These are phyloP conservation scores for Peribatodes rhomboidaria DNA, from an alignment of 2,888 invertebrate genomes.

Conservation along the genomic window DNA sequence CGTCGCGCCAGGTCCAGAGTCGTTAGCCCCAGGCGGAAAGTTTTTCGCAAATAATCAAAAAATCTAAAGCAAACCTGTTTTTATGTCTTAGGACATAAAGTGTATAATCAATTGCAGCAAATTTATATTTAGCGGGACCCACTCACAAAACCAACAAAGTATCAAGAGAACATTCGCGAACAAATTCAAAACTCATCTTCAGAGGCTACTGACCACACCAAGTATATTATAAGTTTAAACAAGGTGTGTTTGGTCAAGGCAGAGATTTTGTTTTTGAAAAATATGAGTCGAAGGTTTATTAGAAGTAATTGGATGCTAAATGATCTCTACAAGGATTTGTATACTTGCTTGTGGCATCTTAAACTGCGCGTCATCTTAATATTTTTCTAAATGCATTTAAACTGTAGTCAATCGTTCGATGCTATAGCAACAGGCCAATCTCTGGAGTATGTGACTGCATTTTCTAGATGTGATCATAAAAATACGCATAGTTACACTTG, in stretches of 20 bases:
- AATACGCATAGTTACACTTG: background rate
- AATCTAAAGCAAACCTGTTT: slow-evolving; percentile 30
- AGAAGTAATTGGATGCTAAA: no score
- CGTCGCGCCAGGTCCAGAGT: slow-evolving; percentile 49
- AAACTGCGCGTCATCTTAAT: no score
- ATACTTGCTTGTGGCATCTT: no score
- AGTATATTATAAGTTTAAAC: background rate
- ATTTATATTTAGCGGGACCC: slow-evolving; percentile 10
- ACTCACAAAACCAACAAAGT: slow-evolving; percentile 19
- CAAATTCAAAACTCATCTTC: slow-evolving; percentile 19
- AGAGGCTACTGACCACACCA: slow-evolving; percentile 31
- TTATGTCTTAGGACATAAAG: slow-evolving; percentile 9
- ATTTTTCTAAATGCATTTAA: no score
- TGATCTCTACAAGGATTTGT: no score
- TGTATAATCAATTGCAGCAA: slow-evolving; percentile 1
- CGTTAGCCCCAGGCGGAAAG: slow-evolving; percentile 61
- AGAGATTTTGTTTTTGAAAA: background rate
- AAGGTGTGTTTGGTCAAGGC: background rate
- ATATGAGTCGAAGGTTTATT: no score
- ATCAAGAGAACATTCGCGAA: slow-evolving; percentile 42
- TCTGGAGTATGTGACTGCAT: no score
- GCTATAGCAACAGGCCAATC: no score
- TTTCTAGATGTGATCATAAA: background rate
- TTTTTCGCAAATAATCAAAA: slow-evolving; percentile 41
- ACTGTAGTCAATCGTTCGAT: no score